Conservation (phyloP, 2,888 invertebrate species). For the Habrosyne pyritoides region DNA sequence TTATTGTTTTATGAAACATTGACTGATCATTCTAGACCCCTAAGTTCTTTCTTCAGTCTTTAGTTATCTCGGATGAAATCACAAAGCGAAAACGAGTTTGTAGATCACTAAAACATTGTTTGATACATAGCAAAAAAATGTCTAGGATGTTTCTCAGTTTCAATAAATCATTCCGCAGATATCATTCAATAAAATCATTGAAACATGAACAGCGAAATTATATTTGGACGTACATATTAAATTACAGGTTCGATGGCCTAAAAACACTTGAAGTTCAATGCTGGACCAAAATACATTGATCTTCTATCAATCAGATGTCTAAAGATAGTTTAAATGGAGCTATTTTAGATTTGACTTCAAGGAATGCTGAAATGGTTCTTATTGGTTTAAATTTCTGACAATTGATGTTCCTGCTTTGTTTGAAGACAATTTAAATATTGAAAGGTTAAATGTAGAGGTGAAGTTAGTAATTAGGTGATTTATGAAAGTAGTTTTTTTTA, state of each 20-base stretch:
- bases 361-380: conserved; percentile 3
- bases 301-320: conserved; percentile 27
- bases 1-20: too few species aligned
- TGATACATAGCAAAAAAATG: background rate
- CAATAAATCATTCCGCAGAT: background rate
- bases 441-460: background rate
- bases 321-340: conserved; percentile 15
- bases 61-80: too few species aligned
- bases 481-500: too few species aligned
- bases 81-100: background rate
- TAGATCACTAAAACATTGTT: background rate
- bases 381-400: background rate
- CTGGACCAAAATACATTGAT: conserved; percentile 25
- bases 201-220: conserved; percentile 4
- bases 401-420: background rate
- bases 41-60: too few species aligned
- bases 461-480: background rate
- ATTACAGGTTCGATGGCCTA: conserved; percentile 26
- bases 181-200: conserved; percentile 6
- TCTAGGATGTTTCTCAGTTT: background rate
- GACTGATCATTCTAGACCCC: too few species aligned
- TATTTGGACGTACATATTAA: background rate
- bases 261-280: conserved; percentile 31
- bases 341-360: background rate
- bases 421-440: background rate